A percentile compares a stretch with the other conserved stretches of the same genome.
Evolutionary conservation across 2,113 vertebrate genomes (phyloP).

Genomic region (Balaenoptera acutorostrata): DNA sequence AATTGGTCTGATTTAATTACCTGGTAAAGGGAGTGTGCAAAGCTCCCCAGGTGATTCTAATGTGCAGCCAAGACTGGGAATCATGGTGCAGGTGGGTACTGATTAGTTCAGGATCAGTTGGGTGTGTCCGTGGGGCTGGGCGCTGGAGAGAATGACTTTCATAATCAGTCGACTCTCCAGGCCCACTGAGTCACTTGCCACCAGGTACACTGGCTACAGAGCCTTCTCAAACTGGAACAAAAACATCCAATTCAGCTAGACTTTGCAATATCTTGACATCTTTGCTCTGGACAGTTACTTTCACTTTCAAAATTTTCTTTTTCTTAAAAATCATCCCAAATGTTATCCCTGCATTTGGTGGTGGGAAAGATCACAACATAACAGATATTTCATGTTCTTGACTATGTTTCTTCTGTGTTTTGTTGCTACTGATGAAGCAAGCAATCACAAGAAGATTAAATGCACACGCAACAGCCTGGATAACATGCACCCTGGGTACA

Average conservation of each 20-base stretch:
- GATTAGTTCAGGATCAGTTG: conserved; percentile 16
- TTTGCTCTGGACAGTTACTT: neutral
- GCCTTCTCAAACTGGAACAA: neutral
- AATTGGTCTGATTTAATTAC: conserved; percentile 63
- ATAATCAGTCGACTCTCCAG: neutral
- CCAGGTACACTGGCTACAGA: neutral
- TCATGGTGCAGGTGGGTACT: neutral
- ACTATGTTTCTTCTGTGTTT: neutral
- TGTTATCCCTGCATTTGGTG: neutral
- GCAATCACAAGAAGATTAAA: neutral
- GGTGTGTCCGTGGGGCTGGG: neutral
- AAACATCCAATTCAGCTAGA: neutral
- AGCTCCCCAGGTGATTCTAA: conserved; percentile 46
- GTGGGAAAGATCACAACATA: neutral
- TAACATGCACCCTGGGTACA: neutral
- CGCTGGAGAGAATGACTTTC: neutral
- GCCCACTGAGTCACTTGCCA: neutral
- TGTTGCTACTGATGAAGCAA: neutral
- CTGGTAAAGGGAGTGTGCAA: neutral
- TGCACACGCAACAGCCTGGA: neutral
- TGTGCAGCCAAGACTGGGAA: neutral
- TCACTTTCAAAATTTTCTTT: neutral
- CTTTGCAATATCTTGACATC: neutral
- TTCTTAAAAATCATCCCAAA: neutral
- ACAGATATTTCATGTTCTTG: neutral